A percentile compares a stretch with the other conserved stretches of the same genome.
phyloP scores from a whole-genome alignment of 2,113 vertebrate species.

The Anhinga anhinga region DNA sequence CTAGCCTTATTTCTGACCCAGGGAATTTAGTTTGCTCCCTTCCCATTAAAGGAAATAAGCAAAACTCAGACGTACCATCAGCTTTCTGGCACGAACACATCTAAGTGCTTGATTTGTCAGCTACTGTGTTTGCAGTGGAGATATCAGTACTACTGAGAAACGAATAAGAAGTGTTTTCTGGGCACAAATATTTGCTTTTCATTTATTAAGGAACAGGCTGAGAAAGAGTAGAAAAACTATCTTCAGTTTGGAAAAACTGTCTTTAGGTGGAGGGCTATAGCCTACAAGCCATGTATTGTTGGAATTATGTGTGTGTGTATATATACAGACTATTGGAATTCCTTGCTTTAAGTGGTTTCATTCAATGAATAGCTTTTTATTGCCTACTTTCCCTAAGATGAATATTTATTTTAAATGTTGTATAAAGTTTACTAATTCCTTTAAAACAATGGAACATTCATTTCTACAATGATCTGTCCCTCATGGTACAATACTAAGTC shows the following conservation, averaged over 20 bases:
- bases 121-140: not conserved
- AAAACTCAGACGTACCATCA: not conserved
- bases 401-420: not conserved
- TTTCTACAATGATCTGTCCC: not conserved
- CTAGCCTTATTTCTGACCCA: not conserved
- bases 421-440: not conserved
- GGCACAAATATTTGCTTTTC: not conserved
- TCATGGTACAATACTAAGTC: not conserved
- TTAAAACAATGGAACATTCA: not conserved
- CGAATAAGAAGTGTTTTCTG: not conserved
- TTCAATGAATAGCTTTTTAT: not conserved
- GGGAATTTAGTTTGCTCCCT: not conserved
- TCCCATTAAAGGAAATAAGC: not conserved
- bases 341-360: not conserved
- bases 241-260: not conserved
- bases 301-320: not conserved
- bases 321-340: not conserved
- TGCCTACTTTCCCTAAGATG: not conserved
- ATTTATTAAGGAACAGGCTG: not conserved
- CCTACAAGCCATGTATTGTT: not conserved
- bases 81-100: not conserved
- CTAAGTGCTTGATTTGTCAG: not conserved
- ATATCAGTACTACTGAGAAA: not conserved
- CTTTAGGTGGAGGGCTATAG: not conserved
- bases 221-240: not conserved